Percentiles rank a stretch among this genome's conserved stretches.
phyloP scores from a whole-genome alignment of 2,113 vertebrate genomes.

The Barbus barbus region DNA sequence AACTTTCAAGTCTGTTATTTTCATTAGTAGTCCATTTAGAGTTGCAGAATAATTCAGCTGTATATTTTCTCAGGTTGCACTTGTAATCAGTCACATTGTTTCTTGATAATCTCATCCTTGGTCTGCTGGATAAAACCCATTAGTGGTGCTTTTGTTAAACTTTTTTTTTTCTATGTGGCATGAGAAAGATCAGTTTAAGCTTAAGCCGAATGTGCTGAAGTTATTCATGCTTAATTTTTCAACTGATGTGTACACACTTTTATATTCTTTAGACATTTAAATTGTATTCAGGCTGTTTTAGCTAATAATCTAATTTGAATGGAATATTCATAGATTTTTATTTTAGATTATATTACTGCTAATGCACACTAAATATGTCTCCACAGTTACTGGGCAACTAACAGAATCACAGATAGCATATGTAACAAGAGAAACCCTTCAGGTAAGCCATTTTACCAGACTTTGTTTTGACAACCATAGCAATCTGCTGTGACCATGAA shows the following conservation, averaged over 20 bases:
- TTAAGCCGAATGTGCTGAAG: not conserved
- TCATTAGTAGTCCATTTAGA: not conserved
- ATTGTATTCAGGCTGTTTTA: not conserved
- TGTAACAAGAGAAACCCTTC: constrained; percentile 88
- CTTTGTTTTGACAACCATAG: constrained; percentile 18
- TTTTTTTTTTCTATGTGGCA: not conserved
- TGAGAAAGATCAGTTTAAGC: not conserved
- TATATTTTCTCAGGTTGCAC: not conserved
- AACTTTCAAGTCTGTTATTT: not conserved
- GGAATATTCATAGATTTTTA: not conserved
- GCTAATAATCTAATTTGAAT: not conserved
- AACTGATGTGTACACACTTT: not conserved
- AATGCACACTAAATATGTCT: constrained; percentile 45
- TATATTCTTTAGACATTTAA: not conserved
- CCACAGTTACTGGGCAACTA: constrained; percentile 84
- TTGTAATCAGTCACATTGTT: not conserved
- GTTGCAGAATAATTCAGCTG: not conserved
- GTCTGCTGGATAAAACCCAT: not conserved
- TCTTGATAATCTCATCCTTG: not conserved
- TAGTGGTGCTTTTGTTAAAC: constrained; percentile 7
- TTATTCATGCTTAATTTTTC: not conserved
- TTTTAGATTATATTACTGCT: not conserved
- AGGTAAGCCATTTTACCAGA: constrained; percentile 69
- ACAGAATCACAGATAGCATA: constrained; percentile 89
- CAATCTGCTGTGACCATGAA: constrained; percentile 17